Base-by-base conservation (phyloP, 2,888 invertebrate genomes). In the Lasioglossum leucozonium region DNA sequence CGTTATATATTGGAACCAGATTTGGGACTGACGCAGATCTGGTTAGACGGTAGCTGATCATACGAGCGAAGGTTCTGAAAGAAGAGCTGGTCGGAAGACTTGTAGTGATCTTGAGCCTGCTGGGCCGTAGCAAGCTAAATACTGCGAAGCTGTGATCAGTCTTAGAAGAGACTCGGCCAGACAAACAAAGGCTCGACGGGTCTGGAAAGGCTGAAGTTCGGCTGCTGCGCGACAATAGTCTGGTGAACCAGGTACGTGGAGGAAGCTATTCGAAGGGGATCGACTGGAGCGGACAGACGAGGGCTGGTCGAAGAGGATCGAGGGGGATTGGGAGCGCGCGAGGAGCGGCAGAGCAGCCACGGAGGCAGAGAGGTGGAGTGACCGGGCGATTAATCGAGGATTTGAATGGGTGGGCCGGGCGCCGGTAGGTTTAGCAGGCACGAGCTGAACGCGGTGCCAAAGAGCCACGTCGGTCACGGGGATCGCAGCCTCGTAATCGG, bases 331-430 rank as follows among this genome's bases (percentile, higher is more conserved):
- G 22, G 26, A 55, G 47, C 51, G 37, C 51, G 37, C 26, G 47
- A 30, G 71, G 69, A 58, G 85, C 55, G 51, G 67, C 34, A 75
- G 75, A 77, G 81, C 79, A 88, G 85, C 69, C 84, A 85, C 84
- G 87, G 87, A 82, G 84, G 77, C 72, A 72, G 80, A 85, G 92
- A 92, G 90, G 93, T 91, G 92, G 93, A 92, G 93, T 92, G 92
- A 91, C 90, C 91, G 88, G 90, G 91, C 90, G 92, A 92, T 90
- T 65, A 91, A 94, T 91, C 93, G 92, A 92, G 93, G 89, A 88
- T 90, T 94, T 94, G 94, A 94, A 94, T 94, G 94, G 94, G 94
- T 94, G 94, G 94, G 92, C 93, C 94, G 91, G 94, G 94, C 91
- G 90, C 92, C 92, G 93, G 93, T 90, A 92, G 92, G 92, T 92